Evolutionary conservation across 2,113 vertebrate species (phyloP).

Genomic region (Telmatochromis sp.): DNA sequence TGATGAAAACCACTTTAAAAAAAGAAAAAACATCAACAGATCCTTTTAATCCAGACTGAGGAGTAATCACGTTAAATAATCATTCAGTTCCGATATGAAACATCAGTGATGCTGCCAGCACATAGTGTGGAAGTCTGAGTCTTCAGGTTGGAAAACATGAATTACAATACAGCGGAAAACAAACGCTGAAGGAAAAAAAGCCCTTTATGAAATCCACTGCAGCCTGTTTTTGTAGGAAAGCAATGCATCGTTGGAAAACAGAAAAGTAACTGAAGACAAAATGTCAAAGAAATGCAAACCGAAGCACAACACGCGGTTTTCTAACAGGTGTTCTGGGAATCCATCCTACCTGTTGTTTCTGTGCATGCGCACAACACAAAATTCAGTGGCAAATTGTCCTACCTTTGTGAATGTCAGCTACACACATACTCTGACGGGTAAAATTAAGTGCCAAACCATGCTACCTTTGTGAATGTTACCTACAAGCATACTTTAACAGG

Average conservation of each 20-base stretch:
- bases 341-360: no score
- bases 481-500: no score
- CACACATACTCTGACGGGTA: no score
- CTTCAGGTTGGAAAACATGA: neutral
- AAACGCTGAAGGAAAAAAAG: neutral
- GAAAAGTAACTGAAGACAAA: neutral
- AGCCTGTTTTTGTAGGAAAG: neutral
- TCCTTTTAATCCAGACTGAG: neutral
- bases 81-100: neutral
- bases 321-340: no score
- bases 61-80: neutral
- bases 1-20: neutral
- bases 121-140: fast-evolving
- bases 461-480: no score
- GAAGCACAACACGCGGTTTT: fast-evolving
- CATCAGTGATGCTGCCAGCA: neutral
- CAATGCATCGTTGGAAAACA: fast-evolving
- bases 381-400: no score
- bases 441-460: no score
- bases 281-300: neutral
- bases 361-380: no score
- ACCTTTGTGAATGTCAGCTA: no score
- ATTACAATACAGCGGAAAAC: fast-evolving
- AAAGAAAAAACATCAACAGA: fast-evolving
- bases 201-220: neutral